These are phyloP conservation scores for Ranitomeya variabilis DNA, from an alignment of 2,113 vertebrate species.

Conservation along the genomic window DNA sequence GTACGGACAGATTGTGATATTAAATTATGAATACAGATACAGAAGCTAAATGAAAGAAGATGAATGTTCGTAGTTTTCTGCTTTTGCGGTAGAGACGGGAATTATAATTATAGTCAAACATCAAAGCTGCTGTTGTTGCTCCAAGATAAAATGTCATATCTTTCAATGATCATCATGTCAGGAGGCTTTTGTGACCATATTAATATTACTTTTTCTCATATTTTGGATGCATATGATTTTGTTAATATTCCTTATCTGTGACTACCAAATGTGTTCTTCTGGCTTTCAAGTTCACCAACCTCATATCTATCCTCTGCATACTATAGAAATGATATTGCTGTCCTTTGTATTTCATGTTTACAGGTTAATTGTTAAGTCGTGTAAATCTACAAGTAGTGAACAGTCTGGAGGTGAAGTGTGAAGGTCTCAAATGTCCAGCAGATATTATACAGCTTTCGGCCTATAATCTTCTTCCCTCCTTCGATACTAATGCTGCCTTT, in stretches of 20 bases:
- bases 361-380: background rate
- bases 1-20: constrained; percentile 18
- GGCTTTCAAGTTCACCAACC: background rate
- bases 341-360: background rate
- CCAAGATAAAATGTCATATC: background rate
- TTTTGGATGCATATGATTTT: background rate
- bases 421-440: background rate
- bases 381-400: background rate
- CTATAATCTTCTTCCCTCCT: background rate
- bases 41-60: constrained; percentile 23
- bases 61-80: background rate
- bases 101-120: constrained; percentile 18
- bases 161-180: background rate
- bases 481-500: background rate
- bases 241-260: constrained; percentile 9
- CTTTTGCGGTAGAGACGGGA: background rate
- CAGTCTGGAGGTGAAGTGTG: background rate
- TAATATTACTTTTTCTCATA: background rate
- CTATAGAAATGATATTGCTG: background rate
- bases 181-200: background rate
- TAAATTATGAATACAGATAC: constrained; percentile 16
- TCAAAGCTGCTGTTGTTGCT: background rate
- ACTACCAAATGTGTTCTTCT: background rate
- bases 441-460: background rate
- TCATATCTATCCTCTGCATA: background rate